Conservation (phyloP, 2,888 invertebrate species). For the Phaonia tiefii region DNA sequence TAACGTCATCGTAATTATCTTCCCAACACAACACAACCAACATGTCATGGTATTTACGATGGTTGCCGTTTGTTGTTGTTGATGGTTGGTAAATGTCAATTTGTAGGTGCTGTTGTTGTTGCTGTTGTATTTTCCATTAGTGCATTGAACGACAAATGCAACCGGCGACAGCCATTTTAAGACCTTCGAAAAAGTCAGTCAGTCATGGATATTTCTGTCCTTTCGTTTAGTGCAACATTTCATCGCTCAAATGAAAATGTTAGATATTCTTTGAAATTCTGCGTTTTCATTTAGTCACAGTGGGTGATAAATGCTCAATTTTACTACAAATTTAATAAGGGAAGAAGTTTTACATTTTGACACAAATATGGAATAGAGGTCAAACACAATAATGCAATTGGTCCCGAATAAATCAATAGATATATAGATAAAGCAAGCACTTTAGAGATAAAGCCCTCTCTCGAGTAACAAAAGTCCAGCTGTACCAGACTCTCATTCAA, state of each 20-base stretch:
- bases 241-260: slow-evolving; percentile 49
- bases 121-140: slow-evolving; percentile 16
- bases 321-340: too few species aligned
- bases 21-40: slow-evolving; percentile 47
- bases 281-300: neutral
- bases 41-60: slow-evolving; percentile 59
- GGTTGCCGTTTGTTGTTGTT: slow-evolving; percentile 2
- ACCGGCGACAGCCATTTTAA: neutral
- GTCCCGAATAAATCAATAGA: too few species aligned
- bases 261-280: slow-evolving; percentile 38
- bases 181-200: slow-evolving; percentile 5
- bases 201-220: neutral
- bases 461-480: too few species aligned
- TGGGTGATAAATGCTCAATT: too few species aligned
- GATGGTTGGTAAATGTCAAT: neutral
- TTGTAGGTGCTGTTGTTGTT: neutral
- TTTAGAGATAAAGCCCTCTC: too few species aligned
- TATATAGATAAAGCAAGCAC: too few species aligned
- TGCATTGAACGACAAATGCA: slow-evolving; percentile 16
- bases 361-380: too few species aligned
- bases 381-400: too few species aligned
- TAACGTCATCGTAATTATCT: slow-evolving; percentile 66
- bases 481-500: too few species aligned
- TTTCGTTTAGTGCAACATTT: slow-evolving; percentile 24
- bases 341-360: too few species aligned